Percentiles rank a stretch among this genome's conserved stretches.
These are phyloP conservation scores for Agelas oroides DNA, from an alignment of 37 sponge, comb jelly and placozoan species.

Conservation along the genomic window DNA sequence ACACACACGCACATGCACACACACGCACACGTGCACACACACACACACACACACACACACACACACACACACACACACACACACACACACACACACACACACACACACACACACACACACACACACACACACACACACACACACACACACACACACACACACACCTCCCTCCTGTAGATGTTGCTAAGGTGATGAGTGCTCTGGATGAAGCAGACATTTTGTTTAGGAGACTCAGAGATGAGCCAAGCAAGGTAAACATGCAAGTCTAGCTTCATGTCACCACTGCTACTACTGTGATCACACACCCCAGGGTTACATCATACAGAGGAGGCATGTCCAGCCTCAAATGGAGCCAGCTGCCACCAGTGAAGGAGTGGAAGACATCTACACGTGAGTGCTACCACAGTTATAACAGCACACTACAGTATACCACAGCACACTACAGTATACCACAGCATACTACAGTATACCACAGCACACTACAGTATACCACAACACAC, in stretches of 20 bases:
- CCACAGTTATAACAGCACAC: too few species aligned
- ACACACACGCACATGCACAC: too few species aligned
- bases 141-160: conserved; percentile 13
- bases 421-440: too few species aligned
- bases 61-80: not conserved
- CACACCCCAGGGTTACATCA: conserved; percentile 70
- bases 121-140: not conserved
- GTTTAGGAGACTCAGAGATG: conserved; percentile 40
- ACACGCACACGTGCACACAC: too few species aligned
- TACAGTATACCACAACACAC: too few species aligned
- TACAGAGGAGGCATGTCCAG: conserved; percentile 47
- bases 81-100: conserved; percentile 5
- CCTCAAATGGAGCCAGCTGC: conserved; percentile 29
- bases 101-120: too few species aligned
- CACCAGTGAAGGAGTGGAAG: not conserved
- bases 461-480: too few species aligned
- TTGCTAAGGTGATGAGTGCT: conserved; percentile 48
- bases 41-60: too few species aligned
- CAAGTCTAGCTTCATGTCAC: too few species aligned
- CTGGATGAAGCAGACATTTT: conserved; percentile 60
- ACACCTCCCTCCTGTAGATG: conserved; percentile 30
- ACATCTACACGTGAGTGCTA: conserved; percentile 23
- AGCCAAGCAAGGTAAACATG: conserved; percentile 72
- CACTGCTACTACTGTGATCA: too few species aligned
- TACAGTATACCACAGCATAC: too few species aligned